Base-by-base conservation (phyloP, 2,113 vertebrate genomes). In the Ciconia boyciana region DNA sequence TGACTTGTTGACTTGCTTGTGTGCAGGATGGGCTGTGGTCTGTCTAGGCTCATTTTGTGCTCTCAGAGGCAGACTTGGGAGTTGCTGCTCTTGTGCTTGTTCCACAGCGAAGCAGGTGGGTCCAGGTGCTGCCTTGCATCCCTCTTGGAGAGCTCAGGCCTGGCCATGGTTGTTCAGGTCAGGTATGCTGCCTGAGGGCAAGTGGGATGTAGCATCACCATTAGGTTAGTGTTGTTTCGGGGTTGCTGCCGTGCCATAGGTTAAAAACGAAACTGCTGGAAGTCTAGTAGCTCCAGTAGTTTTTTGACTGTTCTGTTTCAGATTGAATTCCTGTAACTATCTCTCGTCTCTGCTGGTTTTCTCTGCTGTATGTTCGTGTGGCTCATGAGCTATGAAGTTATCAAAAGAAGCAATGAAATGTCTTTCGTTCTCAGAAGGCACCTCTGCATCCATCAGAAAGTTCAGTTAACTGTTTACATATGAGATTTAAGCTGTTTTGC, bases 161-260 rank as follows among this genome's bases (percentile, higher is more conserved):
- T 46, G 39, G 19, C 18, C 6, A 2, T 0, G 2, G 15, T 54
- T 72, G 49, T 86, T 46, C 36, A 34, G 52, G 19, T 55, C 32
- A 46, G 6, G 19, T 7, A 10, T 32, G 26, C 43, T 46, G 54
- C 46, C 43, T 36, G 34, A 76, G 32, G 2, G 1, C 15, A 41
- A 60, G 13, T 0, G 1, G 28, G 41, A 51, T 11, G 43, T 62
- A 69, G 41, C 15, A n/a, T 43, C 4, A 1, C 20, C 0, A 1
- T 54, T 20, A 46, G 9, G 28, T 76, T 41, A 21, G 26, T 16
- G 8, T 3, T 81, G 8, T 58, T 89, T 71, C 2, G 1, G 61
- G 29, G 32, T 3, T 75, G 41, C 21, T 68, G 36, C 41, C 2
- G 2, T 51, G 39, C 32, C 4, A 4, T 8, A 51, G 44, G 29